These are phyloP conservation scores for Drosophila putrida DNA, from an alignment of 2,888 invertebrate species.

Conservation along the genomic window DNA sequence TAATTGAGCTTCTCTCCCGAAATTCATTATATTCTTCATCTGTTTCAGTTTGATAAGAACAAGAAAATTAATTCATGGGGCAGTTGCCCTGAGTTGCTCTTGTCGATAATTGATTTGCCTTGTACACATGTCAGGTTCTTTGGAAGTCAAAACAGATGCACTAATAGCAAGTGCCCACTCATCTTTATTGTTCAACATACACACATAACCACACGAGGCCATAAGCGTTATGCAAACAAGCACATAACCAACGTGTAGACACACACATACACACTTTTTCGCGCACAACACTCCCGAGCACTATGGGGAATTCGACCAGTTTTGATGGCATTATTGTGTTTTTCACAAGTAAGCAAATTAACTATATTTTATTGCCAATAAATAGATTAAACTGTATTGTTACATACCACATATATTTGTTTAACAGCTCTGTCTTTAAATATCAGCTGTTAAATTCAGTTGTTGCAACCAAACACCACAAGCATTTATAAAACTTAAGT, in stretches of 20 bases:
- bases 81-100: conserved; percentile 21
- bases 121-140: conserved; percentile 42
- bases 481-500: too few species aligned
- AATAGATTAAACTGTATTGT: too few species aligned
- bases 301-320: too few species aligned
- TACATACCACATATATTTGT: too few species aligned
- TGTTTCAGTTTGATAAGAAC: conserved; percentile 8
- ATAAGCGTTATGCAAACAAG: conserved; percentile 36
- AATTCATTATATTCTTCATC: conserved; percentile 1
- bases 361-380: too few species aligned
- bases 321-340: too few species aligned
- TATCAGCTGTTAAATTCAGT: too few species aligned
- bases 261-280: conserved; percentile 9
- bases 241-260: background rate
- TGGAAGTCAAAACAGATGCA: conserved; percentile 49
- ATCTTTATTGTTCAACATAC: conserved; percentile 62
- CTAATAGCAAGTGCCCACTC: conserved; percentile 75
- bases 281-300: conserved; percentile 11
- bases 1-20: conserved; percentile 3
- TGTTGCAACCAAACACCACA: too few species aligned
- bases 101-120: conserved; percentile 58
- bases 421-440: too few species aligned
- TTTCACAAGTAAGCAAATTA: too few species aligned
- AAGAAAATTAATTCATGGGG: conserved; percentile 9
- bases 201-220: conserved; percentile 4